Percentiles rank a stretch among this genome's conserved stretches.
Conservation (phyloP, 2,113 vertebrate genomes). For the Bettongia penicillata region DNA sequence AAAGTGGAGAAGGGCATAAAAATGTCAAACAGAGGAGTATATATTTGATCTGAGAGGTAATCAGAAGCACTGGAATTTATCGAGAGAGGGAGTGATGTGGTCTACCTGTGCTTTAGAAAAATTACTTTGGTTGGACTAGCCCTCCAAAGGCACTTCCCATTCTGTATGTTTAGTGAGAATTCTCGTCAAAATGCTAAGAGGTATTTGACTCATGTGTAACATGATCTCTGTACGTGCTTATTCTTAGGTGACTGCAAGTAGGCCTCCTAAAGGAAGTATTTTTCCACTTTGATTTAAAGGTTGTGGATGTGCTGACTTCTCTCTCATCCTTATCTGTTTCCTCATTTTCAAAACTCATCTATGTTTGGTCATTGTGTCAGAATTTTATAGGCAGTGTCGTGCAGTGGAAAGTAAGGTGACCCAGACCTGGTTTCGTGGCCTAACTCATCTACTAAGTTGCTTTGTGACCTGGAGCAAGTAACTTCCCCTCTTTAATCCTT, state of each 20-base stretch:
- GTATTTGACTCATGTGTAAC: neutral
- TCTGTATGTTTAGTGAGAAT: neutral
- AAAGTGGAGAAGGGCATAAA: neutral
- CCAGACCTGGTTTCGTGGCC: neutral
- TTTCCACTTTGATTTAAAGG: neutral
- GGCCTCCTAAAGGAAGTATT: neutral
- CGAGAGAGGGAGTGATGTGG: neutral
- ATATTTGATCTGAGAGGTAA: neutral
- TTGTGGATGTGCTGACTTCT: neutral
- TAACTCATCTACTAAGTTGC: neutral
- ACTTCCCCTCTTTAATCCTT: neutral
- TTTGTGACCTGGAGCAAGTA: neutral
- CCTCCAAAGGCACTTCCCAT: neutral
- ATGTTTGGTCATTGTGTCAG: neutral
- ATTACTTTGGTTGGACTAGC: neutral
- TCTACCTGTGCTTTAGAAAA: neutral
- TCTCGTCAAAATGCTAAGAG: neutral
- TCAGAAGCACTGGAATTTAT: neutral
- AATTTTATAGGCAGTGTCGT: neutral
- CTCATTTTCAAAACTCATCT: neutral
- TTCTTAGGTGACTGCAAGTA: neutral
- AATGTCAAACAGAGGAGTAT: neutral
- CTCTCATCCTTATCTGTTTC: neutral
- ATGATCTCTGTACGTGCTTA: neutral
- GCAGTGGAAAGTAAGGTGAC: neutral